A percentile compares a stretch with the other conserved stretches of the same genome.
Evolutionary conservation across 2,797 vertebrate genomes (phyloP).

Genomic region (Psittacula derbiana): DNA sequence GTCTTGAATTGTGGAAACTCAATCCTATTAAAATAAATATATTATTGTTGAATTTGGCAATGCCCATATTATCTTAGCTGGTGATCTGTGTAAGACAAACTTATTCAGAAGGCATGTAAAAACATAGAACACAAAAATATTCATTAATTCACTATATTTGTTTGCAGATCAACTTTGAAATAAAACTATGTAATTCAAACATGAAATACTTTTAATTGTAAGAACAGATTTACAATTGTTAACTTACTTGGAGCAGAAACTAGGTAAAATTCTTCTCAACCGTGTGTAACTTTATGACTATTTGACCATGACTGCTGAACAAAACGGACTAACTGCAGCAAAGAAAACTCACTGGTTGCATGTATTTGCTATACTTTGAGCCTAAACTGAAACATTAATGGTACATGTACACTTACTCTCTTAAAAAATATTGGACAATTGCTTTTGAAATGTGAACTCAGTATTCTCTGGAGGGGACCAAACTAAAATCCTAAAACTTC

Average conservation of each 20-base stretch:
- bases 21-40: not conserved
- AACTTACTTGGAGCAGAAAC: not conserved
- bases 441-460: not conserved
- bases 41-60: slow-evolving; percentile 31
- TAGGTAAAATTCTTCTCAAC: not conserved
- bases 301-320: not conserved
- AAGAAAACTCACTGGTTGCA: not conserved
- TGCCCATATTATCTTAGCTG: not conserved
- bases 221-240: not conserved
- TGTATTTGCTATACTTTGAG: not conserved
- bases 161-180: not conserved
- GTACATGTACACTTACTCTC: not conserved
- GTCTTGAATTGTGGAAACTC: not conserved
- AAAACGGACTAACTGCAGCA: not conserved
- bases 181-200: not conserved
- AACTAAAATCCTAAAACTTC: not conserved
- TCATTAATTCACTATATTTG: not conserved
- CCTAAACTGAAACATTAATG: not conserved
- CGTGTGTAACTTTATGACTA: not conserved
- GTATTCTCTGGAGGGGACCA: not conserved
- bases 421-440: not conserved
- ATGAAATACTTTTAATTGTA: not conserved
- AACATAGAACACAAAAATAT: not conserved
- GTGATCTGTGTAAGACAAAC: not conserved
- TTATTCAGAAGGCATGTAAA: not conserved